These are phyloP conservation scores for Rhagophthalmus giganteus DNA, from an alignment of 2,888 invertebrate species.

Conservation along the genomic window DNA sequence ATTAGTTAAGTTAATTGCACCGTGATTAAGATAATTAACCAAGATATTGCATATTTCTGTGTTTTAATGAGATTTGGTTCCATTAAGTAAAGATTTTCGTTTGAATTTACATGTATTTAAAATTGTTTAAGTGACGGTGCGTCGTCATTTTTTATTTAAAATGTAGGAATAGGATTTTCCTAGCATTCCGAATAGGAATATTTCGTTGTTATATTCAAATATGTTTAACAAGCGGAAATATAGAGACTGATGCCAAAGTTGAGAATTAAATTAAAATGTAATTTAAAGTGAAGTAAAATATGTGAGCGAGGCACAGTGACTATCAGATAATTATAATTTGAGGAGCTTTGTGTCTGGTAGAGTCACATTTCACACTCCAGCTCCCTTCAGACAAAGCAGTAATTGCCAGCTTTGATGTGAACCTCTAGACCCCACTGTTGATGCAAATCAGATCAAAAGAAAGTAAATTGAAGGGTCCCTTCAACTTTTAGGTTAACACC, in stretches of 20 bases:
- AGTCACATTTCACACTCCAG: slow-evolving; percentile 47
- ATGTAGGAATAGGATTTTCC: too few species aligned
- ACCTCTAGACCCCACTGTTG: slow-evolving; percentile 36
- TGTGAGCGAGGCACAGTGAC: slow-evolving; percentile 21
- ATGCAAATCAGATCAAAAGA: slow-evolving; percentile 31
- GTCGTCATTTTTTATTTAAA: too few species aligned
- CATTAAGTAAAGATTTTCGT: too few species aligned
- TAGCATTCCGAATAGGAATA: too few species aligned
- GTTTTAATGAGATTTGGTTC: too few species aligned
- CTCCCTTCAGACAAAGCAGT: slow-evolving; percentile 43
- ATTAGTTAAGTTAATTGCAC: slow-evolving; percentile 15
- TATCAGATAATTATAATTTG: slow-evolving; percentile 39
- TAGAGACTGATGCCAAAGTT: slow-evolving; percentile 2
- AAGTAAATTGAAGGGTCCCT: slow-evolving; percentile 26
- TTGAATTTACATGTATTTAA: too few species aligned
- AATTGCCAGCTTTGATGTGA: slow-evolving; percentile 47
- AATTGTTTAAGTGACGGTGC: too few species aligned
- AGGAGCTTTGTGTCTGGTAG: slow-evolving; percentile 41
- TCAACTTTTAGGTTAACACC: slow-evolving; percentile 14
- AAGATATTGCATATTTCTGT: slow-evolving; percentile 16
- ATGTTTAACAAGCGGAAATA: too few species aligned
- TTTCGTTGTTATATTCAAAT: too few species aligned
- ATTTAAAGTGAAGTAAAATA: slow-evolving; percentile 25
- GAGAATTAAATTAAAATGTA: slow-evolving; percentile 27
- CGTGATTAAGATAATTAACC: slow-evolving; percentile 18